Percentiles rank a stretch among this genome's conserved stretches.
These are phyloP conservation scores for Micronisus gabar DNA, from an alignment of 2,113 vertebrate genomes.

Conservation along the genomic window DNA sequence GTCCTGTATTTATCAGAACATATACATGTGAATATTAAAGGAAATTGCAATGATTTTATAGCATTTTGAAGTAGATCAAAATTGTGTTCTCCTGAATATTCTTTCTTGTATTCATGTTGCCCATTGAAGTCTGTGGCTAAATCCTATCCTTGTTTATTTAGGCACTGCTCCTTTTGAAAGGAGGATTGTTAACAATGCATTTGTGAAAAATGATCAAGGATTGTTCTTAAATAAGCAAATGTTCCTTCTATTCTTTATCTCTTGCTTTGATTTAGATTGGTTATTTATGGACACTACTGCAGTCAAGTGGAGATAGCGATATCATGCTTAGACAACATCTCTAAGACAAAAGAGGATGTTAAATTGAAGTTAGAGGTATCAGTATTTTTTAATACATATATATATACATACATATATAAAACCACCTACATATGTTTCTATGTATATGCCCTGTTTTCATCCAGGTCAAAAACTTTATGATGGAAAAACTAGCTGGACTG, in stretches of 20 bases:
- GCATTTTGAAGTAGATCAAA: not conserved
- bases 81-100: not conserved
- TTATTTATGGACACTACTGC: constrained; percentile 97
- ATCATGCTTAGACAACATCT: constrained; percentile 86
- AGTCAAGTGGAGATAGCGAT: constrained; percentile 93
- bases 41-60: not conserved
- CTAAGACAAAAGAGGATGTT: constrained; percentile 93
- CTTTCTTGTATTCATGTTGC: not conserved
- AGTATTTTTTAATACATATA: not conserved
- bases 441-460: not conserved
- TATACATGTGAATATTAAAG: not conserved
- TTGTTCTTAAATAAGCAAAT: not conserved
- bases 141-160: not conserved
- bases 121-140: not conserved
- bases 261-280: constrained; percentile 76
- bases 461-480: not conserved
- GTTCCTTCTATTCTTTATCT: not conserved
- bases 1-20: not conserved
- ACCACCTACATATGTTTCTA: not conserved
- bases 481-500: not conserved
- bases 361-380: constrained; percentile 92
- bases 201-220: not conserved
- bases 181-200: not conserved
- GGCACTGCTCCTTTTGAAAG: not conserved
- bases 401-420: not conserved